Evolutionary conservation across 2,797 vertebrate species (phyloP), one percentile per base, ranked within the genome.

Genomic region (Periparus ater): DNA sequence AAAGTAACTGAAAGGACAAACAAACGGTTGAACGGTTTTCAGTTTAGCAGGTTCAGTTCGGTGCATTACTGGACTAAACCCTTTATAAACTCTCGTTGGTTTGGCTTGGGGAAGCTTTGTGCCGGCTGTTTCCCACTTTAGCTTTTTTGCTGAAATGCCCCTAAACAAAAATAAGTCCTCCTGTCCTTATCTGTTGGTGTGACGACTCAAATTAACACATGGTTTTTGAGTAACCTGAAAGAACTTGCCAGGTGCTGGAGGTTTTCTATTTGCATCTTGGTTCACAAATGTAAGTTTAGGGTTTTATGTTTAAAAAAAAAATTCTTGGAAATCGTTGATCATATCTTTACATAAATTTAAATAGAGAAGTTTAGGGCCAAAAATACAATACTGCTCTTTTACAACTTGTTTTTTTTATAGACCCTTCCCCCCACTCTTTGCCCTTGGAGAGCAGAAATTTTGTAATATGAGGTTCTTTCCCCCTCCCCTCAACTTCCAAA

Each of bases 311-410:
- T 92, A 94, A 96, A 97, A 97, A 97, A 94, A 85, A 95, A 97
- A 97, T 99, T 99, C 99, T 98, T 99, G 98, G 98, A 99, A 99
- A 98, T 98, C 95, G 89, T 97, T 97, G 97, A 97, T 97, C 95
- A 84, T 95, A 91, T 93, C 93, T 97, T 94, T 95, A 96, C 96
- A 97, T 98, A 97, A 96, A 97, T 97, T 97, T 98, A 97, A 98
- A 90, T 90, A 93, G 80, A 95, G 94, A 88, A 82, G 74, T 85
- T 93, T 89, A 72, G 90, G 86, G 94, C 95, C 96, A 96, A 96
- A 91, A 95, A 93, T 93, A 96, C 57, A 53, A 27, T 70, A 23
- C 53, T 65, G 34, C 20, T 91, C 38, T 74, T 94, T 70, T 91
- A 40, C 85, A 94, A 48, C 21, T 21, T 77, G 73, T 92, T 36